phyloP scores from a whole-genome alignment of 2,113 vertebrate species.

The Pseudorectes ferrugineus region DNA sequence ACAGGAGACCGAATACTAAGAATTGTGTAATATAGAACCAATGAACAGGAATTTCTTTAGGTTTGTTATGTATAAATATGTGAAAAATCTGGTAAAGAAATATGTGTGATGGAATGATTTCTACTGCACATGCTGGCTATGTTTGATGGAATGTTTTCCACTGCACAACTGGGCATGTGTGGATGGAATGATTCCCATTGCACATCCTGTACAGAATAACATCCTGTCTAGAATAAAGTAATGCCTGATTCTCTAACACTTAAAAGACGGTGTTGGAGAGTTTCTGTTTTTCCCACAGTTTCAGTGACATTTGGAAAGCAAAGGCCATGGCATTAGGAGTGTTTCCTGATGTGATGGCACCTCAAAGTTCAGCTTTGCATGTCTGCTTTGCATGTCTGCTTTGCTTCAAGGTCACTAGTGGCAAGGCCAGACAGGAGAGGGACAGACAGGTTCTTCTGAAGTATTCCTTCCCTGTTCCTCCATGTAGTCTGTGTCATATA shows the following conservation, averaged over 20 bases:
- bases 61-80: not conserved
- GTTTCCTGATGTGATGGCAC: not conserved
- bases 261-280: not conserved
- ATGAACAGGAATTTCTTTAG: not conserved
- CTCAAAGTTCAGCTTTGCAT: not conserved
- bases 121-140: not conserved
- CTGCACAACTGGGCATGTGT: not conserved
- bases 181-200: not conserved
- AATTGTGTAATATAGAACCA: not conserved
- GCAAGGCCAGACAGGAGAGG: not conserved
- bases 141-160: not conserved
- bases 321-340: not conserved
- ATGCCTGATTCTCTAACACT: not conserved
- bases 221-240: not conserved
- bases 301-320: not conserved
- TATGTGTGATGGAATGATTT: not conserved
- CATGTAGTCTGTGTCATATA: not conserved
- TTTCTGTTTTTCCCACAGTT: not conserved
- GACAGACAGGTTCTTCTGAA: not conserved
- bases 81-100: not conserved
- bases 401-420: not conserved
- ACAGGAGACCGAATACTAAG: not conserved
- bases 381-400: not conserved
- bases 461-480: not conserved
- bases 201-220: not conserved